Conservation (phyloP, 2,888 invertebrate species). For the Xestia ashworthii region DNA sequence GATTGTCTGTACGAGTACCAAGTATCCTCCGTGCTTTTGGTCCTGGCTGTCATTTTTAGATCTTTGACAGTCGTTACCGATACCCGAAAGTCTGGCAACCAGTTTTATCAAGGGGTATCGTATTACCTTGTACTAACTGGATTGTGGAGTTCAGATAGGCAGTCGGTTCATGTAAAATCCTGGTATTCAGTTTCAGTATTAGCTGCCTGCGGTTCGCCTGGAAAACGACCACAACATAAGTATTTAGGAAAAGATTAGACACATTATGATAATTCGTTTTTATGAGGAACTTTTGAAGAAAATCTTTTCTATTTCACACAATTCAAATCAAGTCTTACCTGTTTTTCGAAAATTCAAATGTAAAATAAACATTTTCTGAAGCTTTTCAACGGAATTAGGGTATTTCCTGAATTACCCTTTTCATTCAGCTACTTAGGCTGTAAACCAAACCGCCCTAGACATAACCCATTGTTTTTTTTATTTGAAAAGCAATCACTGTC, state of each 20-base stretch:
- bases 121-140: not conserved
- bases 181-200: too few relatives aligned
- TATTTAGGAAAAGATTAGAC: not conserved
- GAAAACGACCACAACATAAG: not conserved
- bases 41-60: not conserved
- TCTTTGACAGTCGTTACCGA: not conserved
- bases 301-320: too few relatives aligned
- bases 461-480: slow-evolving; percentile 68
- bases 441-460: slow-evolving; percentile 23
- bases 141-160: too few relatives aligned
- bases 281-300: not conserved
- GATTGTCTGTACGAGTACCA: not conserved
- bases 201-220: not conserved
- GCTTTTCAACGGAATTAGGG: slow-evolving; percentile 2
- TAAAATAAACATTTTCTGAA: not conserved
- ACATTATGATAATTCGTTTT: not conserved
- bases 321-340: not conserved
- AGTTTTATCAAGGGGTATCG: not conserved
- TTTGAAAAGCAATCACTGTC: slow-evolving; percentile 83
- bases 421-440: slow-evolving; percentile 8
- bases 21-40: not conserved
- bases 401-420: slow-evolving; percentile 21
- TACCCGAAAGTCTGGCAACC: too few relatives aligned
- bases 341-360: not conserved
- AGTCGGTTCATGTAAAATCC: not conserved